A percentile compares a stretch with the other conserved stretches of the same genome.
These are phyloP conservation scores for Portevinia maculata DNA, from an alignment of 2,888 invertebrate genomes.

Conservation along the genomic window DNA sequence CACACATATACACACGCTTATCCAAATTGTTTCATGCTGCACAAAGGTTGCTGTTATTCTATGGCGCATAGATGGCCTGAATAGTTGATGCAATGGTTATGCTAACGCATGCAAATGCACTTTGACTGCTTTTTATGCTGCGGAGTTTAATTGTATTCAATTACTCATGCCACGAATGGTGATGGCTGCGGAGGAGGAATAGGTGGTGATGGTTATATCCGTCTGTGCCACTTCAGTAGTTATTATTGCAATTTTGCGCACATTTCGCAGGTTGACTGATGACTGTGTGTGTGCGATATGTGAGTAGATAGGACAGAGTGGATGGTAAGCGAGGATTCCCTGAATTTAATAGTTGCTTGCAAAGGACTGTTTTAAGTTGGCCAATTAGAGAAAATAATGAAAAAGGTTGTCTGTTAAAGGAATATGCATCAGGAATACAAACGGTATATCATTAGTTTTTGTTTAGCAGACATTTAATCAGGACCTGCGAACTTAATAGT, in stretches of 20 bases:
- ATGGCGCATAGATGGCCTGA: slow-evolving; percentile 55
- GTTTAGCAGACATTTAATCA: no score
- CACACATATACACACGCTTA: background rate
- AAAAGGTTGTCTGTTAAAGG: background rate
- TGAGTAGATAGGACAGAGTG: slow-evolving; percentile 17
- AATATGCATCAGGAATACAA: background rate
- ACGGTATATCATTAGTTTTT: background rate
- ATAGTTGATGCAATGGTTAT: slow-evolving; percentile 64
- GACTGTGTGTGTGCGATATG: background rate
- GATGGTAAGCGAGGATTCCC: background rate
- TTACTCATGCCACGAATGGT: slow-evolving; percentile 52
- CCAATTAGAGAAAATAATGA: background rate
- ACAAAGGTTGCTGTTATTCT: slow-evolving; percentile 61
- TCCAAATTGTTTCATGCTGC: slow-evolving; percentile 36
- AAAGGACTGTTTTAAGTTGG: background rate
- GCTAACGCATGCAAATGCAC: slow-evolving; percentile 74
- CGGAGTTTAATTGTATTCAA: slow-evolving; percentile 72
- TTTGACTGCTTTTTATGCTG: slow-evolving; percentile 70
- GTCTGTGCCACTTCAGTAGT: slow-evolving; percentile 56
- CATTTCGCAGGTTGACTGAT: slow-evolving; percentile 44
- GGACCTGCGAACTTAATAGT: no score
- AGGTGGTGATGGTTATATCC: slow-evolving; percentile 18
- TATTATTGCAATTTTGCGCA: slow-evolving; percentile 58
- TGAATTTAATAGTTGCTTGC: background rate
- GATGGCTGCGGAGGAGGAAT: background rate